Evolutionary conservation across 2,888 invertebrate species (phyloP).

Genomic region (Candidula unifasciata): DNA sequence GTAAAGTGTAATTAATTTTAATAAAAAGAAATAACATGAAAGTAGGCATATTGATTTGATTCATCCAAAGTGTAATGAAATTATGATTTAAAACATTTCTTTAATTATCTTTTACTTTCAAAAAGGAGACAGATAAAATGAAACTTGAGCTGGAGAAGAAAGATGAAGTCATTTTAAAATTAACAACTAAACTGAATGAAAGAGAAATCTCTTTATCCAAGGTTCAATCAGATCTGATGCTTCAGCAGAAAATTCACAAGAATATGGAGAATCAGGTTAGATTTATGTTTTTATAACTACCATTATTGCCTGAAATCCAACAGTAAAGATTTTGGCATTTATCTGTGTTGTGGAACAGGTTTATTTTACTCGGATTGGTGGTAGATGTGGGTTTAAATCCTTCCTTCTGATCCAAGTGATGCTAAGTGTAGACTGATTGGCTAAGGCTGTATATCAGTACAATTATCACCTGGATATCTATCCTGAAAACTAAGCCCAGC

Average conservation of each 20-base stretch:
- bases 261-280: slow-evolving; percentile 61
- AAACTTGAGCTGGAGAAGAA: slow-evolving; percentile 66
- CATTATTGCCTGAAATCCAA: background rate
- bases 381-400: too few species aligned
- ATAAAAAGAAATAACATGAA: too few species aligned
- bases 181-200: slow-evolving; percentile 64
- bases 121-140: slow-evolving; percentile 58
- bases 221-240: slow-evolving; percentile 63
- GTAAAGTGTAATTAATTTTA: too few species aligned
- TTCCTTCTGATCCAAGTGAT: too few species aligned
- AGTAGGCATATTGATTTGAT: too few species aligned
- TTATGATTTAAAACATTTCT: background rate
- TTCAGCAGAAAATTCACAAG: slow-evolving; percentile 61
- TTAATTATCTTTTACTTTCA: slow-evolving; percentile 7
- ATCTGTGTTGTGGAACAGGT: too few species aligned
- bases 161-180: slow-evolving; percentile 58
- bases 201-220: slow-evolving; percentile 64
- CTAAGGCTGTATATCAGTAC: too few species aligned
- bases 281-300: background rate
- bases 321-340: background rate
- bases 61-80: too few species aligned
- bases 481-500: too few species aligned
- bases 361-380: too few species aligned
- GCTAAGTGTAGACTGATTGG: too few species aligned
- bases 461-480: too few species aligned